A percentile compares a stretch with the other conserved stretches of the same genome.
Evolutionary conservation across 2,797 vertebrate genomes (phyloP).

Genomic region (Halcyon chelicuti): DNA sequence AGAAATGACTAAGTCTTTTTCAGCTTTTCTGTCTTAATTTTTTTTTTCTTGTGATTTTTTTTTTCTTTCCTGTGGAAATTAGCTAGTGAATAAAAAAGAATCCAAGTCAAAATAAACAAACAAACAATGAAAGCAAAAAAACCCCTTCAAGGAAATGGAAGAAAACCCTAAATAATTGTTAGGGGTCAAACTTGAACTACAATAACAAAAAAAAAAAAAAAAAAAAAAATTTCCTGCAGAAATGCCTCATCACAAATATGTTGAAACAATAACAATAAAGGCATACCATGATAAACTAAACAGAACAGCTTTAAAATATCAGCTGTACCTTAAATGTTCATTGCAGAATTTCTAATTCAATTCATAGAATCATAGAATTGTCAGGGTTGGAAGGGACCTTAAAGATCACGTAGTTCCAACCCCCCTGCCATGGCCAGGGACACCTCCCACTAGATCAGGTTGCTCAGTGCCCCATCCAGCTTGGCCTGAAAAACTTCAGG

Average conservation of each 20-base stretch:
- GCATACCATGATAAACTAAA: not conserved
- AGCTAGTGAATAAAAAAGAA: not conserved
- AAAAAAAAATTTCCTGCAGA: not conserved
- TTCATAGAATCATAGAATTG: not conserved
- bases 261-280: not conserved
- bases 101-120: not conserved
- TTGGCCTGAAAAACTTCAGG: no score
- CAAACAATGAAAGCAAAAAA: not conserved
- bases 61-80: conserved; percentile 2
- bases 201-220: not conserved
- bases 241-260: not conserved
- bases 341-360: not conserved
- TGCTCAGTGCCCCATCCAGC: no score
- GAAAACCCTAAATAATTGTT: not conserved
- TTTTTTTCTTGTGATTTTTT: not conserved
- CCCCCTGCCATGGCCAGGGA: no score
- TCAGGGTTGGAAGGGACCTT: no score
- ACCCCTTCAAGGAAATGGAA: not conserved
- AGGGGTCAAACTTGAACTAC: not conserved
- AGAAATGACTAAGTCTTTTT: not conserved
- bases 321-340: not conserved
- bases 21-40: not conserved
- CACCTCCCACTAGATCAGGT: no score
- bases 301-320: not conserved
- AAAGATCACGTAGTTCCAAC: no score